Percentiles rank a stretch among this genome's conserved stretches.
phyloP scores from a whole-genome alignment of 2,797 vertebrate genomes.

The Sardinella longiceps region DNA sequence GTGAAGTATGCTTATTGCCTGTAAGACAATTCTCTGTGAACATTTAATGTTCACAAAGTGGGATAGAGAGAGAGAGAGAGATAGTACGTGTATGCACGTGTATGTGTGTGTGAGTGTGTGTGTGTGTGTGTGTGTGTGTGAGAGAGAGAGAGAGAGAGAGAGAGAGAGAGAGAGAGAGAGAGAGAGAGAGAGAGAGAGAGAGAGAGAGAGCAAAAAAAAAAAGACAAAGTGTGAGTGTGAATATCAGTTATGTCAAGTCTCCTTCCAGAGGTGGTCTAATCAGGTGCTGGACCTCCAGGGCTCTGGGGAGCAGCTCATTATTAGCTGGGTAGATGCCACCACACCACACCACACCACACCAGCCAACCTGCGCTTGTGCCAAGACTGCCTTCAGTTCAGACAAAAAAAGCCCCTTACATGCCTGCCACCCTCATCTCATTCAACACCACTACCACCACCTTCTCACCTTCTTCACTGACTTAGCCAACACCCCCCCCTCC shows the following conservation, averaged over 20 bases:
- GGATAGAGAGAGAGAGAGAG: background rate
- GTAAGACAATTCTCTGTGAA: background rate
- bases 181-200: background rate
- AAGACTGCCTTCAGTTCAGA: background rate
- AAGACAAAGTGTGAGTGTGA: background rate
- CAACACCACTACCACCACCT: background rate
- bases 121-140: no score
- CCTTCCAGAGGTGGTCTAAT: constrained; percentile 46
- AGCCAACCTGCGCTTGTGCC: background rate
- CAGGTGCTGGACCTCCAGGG: constrained; percentile 44
- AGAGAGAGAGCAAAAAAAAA: no score
- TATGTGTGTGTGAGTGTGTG: background rate
- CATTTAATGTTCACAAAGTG: no score
- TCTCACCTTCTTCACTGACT: background rate
- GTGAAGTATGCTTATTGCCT: background rate
- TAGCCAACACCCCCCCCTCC: background rate
- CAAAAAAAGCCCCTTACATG: background rate
- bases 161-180: background rate
- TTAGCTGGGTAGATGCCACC: constrained; percentile 49
- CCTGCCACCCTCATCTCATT: background rate
- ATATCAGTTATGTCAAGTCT: constrained; percentile 48
- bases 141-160: background rate
- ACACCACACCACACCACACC: constrained; percentile 23
- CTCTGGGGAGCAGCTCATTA: constrained; percentile 53
- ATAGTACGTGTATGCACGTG: background rate